A percentile compares a stretch with the other conserved stretches of the same genome.
phyloP scores from a whole-genome alignment of 2,797 vertebrate genomes.

The Emydoidea blandingii region DNA sequence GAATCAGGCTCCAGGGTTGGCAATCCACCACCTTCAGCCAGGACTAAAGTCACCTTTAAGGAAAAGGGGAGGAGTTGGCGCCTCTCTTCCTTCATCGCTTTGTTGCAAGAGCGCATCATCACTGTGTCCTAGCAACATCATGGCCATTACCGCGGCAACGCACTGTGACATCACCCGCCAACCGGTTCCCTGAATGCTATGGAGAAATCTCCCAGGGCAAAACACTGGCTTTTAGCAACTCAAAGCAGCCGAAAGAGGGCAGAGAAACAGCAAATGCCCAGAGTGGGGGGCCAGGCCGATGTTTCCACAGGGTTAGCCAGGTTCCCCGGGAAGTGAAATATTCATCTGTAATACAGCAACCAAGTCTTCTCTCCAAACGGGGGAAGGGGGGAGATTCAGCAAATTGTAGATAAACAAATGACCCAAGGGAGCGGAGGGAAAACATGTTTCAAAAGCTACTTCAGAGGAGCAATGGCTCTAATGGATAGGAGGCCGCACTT shows the following conservation, averaged over 20 bases:
- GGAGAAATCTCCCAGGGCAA: neutral
- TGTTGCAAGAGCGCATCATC: neutral
- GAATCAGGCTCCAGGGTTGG: neutral
- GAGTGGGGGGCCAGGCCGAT: neutral
- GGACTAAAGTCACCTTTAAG: neutral
- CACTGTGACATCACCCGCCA: neutral
- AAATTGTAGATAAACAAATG: neutral
- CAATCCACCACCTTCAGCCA: neutral
- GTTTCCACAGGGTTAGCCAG: neutral
- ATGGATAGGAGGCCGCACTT: neutral
- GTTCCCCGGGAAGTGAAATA: neutral
- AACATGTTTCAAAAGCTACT: neutral
- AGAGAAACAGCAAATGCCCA: neutral
- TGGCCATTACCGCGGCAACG: constrained; percentile 7
- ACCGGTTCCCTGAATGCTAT: neutral
- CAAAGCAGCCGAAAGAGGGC: neutral
- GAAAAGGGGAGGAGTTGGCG: neutral
- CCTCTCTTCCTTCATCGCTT: neutral
- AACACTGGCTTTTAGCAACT: neutral
- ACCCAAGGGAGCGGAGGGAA: neutral
- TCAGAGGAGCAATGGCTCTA: neutral
- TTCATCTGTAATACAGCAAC: neutral
- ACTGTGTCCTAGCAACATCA: constrained; percentile 15
- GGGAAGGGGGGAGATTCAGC: neutral
- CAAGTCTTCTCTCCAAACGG: neutral